These are phyloP conservation scores for human (Homo sapiens) DNA, from an alignment of 2,113 vertebrate species.

Conservation along the genomic window DNA sequence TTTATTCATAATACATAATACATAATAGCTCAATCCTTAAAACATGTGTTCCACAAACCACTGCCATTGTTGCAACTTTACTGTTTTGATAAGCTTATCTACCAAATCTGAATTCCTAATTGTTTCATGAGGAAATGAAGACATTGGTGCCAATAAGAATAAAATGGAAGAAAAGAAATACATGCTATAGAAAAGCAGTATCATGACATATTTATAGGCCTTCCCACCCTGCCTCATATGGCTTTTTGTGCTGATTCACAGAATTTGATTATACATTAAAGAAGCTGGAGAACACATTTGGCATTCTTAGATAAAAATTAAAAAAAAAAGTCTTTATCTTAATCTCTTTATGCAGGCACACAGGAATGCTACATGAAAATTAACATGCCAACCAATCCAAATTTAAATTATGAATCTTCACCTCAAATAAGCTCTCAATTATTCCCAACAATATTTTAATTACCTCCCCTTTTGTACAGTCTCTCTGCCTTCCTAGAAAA, in stretches of 20 bases:
- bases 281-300: background rate
- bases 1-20: background rate
- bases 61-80: background rate
- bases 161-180: background rate
- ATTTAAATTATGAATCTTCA: background rate
- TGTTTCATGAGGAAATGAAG: background rate
- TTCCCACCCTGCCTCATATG: background rate
- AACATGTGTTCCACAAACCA: background rate
- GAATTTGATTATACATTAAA: background rate
- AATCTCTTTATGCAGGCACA: background rate
- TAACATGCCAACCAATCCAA: background rate
- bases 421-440: background rate
- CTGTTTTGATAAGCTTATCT: background rate
- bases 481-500: background rate
- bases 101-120: background rate
- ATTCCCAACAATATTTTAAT: background rate
- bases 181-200: background rate
- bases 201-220: background rate
- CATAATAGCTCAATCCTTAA: background rate
- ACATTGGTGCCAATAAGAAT: background rate
- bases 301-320: background rate
- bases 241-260: background rate
- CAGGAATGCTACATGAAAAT: background rate
- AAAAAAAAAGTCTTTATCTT: background rate
- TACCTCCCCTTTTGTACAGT: background rate